Evolutionary conservation across 1,140 invertebrate species (phyloP), one percentile per base, ranked within the genome.

Genomic region (Vanessa tameamea): DNA sequence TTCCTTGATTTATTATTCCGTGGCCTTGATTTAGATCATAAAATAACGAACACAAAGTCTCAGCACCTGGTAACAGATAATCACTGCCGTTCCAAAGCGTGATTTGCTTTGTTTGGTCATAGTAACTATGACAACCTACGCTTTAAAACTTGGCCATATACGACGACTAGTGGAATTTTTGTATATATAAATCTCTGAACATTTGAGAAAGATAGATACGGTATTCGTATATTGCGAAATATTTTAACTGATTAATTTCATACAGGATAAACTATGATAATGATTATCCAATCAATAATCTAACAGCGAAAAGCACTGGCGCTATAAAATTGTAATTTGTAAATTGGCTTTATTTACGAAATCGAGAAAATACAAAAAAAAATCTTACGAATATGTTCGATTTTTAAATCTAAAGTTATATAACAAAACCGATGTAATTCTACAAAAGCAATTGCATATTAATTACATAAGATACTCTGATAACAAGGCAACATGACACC

Each of bases 81-180:
- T 37, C 14, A 37, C 20, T 37, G 31, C 12, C 31, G 57, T 55
- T 47, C n/a, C 31, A 14, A 23, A 20, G 15, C 26, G 51, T 47
- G 23, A 55, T 68, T 55, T 11, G 51, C 66, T 20, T 70, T 59
- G 71, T 75, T 70, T 75, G 71, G 48, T 26, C 26, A 61, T 37
- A 47, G 66, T 61, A 57, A 61, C 53, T 73, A 66, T 69, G 72
- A 59, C 66, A 55, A 77, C 61, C 70, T 31, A 59, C 65, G 67
- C n/a, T 13, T 51, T 12, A 23, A 9, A 61, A 31, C 14, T 26
- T 59, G 20, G 14, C 23, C 23, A 14, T 15, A 59, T 53, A 53
- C 26, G 26, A 31, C 26, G 26, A 31, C 3, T 31, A 31, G 26
- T 31, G 26, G 26, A 31, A 31, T 31, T 4, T 43, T 43, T 43